Base-by-base conservation (phyloP, 1,140 invertebrate species). In the Parasteatoda tepidariorum region DNA sequence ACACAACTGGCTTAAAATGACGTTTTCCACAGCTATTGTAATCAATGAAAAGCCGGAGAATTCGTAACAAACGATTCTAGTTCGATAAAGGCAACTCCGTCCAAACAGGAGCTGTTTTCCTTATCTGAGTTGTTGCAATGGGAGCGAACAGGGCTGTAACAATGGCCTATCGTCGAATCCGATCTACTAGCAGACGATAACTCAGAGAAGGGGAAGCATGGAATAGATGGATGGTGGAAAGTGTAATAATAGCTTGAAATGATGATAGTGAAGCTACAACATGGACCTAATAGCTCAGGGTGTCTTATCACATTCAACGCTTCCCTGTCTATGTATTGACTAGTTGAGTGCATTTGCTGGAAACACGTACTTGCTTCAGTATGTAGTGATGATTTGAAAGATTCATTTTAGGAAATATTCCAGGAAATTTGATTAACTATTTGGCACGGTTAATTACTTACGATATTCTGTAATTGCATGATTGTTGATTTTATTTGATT, bases 1-100 rank as follows among this genome's bases (percentile, higher is more conserved):
- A 9, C 55, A 33, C n/a, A 2, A 38, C 13, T 61, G 38, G 59
- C 31, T 55, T 31, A 31, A 57, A 68, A 68, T 67, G 54, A 31
- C 30, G 33, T 64, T 79, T 79, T 79, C 76, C 76, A 79, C 54
- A 34, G 66, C 76, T 68, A 68, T 79, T 68, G 76, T 59, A 68
- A 79, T 79, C 76, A 79, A 79, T 79, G 76, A 79, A 79, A 79
- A 68, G 76, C 76, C 26, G 38, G 76, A 22, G 66, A 68, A 79
- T 79, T 79, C 76, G 22, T 41, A 66, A 57, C 76, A 59, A 79
- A 67, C 28, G 76, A 79, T 64, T 79, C 62, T 22, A 38, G 34
- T 57, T 34, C 33, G 76, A 79, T 68, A 79, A 68, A 64, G 26
- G 48, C 64, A 38, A 18, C 66, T 28, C 48, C 57, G 62, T 68